Base-by-base conservation (phyloP, 2,113 vertebrate genomes). In the Centropristis striata region DNA sequence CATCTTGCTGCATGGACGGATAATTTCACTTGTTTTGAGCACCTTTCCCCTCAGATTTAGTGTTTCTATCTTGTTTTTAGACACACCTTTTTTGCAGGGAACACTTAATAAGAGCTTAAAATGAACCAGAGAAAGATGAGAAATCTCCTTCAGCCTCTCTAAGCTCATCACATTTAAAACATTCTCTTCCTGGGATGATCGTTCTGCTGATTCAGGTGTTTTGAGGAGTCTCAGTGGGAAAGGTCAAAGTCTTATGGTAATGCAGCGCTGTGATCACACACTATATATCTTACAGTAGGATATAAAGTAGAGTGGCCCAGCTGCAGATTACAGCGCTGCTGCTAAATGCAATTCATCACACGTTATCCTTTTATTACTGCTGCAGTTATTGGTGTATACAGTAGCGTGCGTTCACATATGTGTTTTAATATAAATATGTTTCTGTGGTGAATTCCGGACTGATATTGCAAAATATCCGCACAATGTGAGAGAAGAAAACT, bases 171-270 rank as follows among this genome's bases (percentile, higher is more conserved):
- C 23, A 23, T 25, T 74, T 39, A 50, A 75, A 79, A 61, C 50
- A 51, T 54, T 57, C n/a, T 18, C 60, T 57, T 81, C 71, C 51
- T 21, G 41, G 44, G 47, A 37, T 0, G 21, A 55, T 73, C 20
- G 3, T 49, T 63, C 57, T 87, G 89, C 89, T 87, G 84, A 84
- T 60, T 85, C 73, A 65, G 73, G 61, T 57, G 11, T 85, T 88
- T 75, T 78, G 23, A 71, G 60, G 49, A 41, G 66, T 81, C 64
- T 57, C 37, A 11, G 61, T 11, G 20, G 72, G 63, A 79, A 90
- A 85, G 84, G 84, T 87, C 76, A 85, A 25, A 73, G 61, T 70
- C 55, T 76, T 47, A 75, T 87, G 80, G 67, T 83, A 76, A 81
- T 87, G 71, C 71, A 71, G 53, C 10, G 25, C 57, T 44, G 80